Base-by-base conservation (phyloP, 2,113 vertebrate genomes). In the Tragulus kanchil region DNA sequence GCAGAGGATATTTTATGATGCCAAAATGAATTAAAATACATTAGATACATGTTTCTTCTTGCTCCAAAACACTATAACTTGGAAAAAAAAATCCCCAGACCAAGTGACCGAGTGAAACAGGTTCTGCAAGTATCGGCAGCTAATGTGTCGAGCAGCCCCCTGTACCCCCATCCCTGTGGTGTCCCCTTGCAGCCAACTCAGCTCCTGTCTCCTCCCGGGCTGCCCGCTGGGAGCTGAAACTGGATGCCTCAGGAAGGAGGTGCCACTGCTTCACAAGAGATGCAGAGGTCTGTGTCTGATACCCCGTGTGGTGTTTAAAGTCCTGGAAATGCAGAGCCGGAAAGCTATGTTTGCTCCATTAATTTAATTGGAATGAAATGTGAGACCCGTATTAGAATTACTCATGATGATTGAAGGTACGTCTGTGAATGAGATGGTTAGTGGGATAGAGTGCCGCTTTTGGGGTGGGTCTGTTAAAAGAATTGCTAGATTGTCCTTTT, bases 11-110 rank as follows among this genome's bases (percentile, higher is more conserved):
- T 15, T 79, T 96, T 89, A 96, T 26, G 69, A 54, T 42, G 64
- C 65, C 54, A 67, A 90, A 87, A 86, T 56, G 67, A 94, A 89
- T 85, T 69, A 73, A 89, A 69, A 88, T 93, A 93, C 17, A 73
- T 89, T 42, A 45, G 17, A 54, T 56, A 31, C 61, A 31, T 31
- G 50, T 84, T 95, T 93, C 69, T 85, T 83, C 56, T 96, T 96
- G 87, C 54, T 67, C 26, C 3, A 59, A 73, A 94, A 62, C 17
- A 12, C 8, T 84, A 42, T 92, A 61, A 83, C 58, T 69, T 93
- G 56, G 83, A 75, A 62, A 62, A 93, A 93, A 71, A 77, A 69
- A 48, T 36, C 8, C 31, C 45, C 6, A 61, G 28, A 90, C 48
- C 58, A 61, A 94, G 79, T 8, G 67, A 69, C n/a, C 25, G 3